These are phyloP conservation scores for Rhynchomys soricoides DNA, from an alignment of 2,113 vertebrate species.

Conservation along the genomic window DNA sequence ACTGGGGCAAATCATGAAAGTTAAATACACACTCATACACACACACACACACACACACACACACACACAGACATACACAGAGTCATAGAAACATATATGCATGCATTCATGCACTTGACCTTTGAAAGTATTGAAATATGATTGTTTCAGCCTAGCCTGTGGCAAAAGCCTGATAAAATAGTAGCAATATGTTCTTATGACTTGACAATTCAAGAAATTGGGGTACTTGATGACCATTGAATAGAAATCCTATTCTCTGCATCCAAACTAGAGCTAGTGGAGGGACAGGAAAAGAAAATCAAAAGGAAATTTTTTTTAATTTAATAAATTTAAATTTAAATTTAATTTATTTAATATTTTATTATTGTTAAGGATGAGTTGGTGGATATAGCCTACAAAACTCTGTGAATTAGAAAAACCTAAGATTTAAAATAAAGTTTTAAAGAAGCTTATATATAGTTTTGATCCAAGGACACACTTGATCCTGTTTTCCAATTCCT, in stretches of 20 bases:
- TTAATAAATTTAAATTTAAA: no score
- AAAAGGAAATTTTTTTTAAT: no score
- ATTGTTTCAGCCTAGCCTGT: slow-evolving; percentile 6
- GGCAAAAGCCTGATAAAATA: slow-evolving; percentile 32
- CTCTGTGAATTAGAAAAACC: not conserved
- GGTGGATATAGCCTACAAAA: not conserved
- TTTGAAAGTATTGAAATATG: not conserved
- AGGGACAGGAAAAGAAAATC: not conserved
- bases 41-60: not conserved
- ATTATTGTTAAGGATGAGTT: slow-evolving; percentile 9
- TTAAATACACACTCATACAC: not conserved
- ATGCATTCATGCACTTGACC: not conserved
- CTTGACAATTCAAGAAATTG: slow-evolving; percentile 19
- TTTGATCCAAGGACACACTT: not conserved
- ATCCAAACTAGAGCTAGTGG: slow-evolving; percentile 37
- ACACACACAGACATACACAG: not conserved
- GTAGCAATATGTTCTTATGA: slow-evolving; percentile 26
- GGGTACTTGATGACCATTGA: not conserved
- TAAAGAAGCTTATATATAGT: not conserved
- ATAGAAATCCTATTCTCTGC: not conserved
- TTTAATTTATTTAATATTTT: not conserved
- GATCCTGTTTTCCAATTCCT: not conserved
- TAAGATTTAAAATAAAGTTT: not conserved
- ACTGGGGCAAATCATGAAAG: not conserved
- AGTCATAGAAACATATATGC: not conserved